These are phyloP conservation scores for Myiozetetes cayanensis DNA, from an alignment of 2,113 vertebrate genomes.

Conservation along the genomic window DNA sequence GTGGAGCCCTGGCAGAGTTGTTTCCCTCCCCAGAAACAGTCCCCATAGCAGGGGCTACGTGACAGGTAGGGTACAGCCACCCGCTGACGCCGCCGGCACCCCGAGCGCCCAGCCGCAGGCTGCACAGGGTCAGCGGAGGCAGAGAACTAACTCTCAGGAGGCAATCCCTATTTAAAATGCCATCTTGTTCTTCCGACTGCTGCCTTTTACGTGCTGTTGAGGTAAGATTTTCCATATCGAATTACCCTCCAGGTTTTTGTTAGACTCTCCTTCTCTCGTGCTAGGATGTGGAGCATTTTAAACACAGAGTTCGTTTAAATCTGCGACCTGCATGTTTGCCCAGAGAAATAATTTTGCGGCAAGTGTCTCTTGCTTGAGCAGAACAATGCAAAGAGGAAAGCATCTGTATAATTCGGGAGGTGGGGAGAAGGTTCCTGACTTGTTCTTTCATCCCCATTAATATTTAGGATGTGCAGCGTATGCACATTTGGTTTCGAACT, in stretches of 20 bases:
- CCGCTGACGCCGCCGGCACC: conserved; percentile 50
- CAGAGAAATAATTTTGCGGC: neutral
- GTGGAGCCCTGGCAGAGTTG: conserved; percentile 71
- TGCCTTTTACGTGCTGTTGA: conserved; percentile 86
- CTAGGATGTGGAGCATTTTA: neutral
- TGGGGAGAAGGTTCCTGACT: conserved; percentile 4
- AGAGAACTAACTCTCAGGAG: conserved; percentile 53
- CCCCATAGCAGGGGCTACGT: conserved; percentile 64
- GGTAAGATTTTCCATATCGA: conserved; percentile 76
- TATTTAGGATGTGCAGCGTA: neutral
- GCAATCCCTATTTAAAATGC: conserved; percentile 81
- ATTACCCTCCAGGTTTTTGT: neutral
- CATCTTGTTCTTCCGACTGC: conserved; percentile 89
- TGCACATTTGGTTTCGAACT: neutral
- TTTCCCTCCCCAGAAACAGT: conserved; percentile 70
- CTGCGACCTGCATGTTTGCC: neutral
- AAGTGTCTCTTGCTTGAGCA: neutral
- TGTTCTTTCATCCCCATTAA: neutral
- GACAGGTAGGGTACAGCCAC: conserved; percentile 70
- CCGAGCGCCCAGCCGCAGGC: conserved; percentile 26
- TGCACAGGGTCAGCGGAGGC: conserved; percentile 34
- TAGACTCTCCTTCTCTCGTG: neutral
- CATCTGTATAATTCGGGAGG: conserved; percentile 1
- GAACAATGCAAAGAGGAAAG: conserved; percentile 21
- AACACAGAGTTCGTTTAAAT: neutral